phyloP scores from a whole-genome alignment of 2,797 vertebrate genomes.

The Nyctibius grandis region DNA sequence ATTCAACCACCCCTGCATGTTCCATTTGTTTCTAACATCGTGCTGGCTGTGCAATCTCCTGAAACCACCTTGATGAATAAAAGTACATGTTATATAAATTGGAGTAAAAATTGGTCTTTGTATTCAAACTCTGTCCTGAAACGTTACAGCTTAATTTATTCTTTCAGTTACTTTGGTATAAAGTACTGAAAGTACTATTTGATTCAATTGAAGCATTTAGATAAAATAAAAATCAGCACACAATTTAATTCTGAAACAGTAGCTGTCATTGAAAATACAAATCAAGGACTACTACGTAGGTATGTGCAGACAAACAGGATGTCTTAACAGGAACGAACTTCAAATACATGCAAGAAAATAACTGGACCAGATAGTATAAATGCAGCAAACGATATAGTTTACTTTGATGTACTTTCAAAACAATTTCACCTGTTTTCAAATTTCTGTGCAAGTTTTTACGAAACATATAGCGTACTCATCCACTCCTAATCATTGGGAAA shows the following conservation, averaged over 20 bases:
- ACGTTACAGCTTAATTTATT: background rate
- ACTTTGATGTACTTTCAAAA: background rate
- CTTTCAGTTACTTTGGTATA: background rate
- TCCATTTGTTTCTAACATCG: background rate
- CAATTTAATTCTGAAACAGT: background rate
- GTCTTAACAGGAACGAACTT: background rate
- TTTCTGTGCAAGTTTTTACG: background rate
- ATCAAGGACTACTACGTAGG: background rate
- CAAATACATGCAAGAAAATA: background rate
- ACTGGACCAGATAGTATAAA: background rate
- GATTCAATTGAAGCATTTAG: background rate
- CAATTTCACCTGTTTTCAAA: background rate
- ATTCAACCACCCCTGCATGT: fast-evolving
- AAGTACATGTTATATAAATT: background rate
- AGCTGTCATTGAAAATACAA: background rate
- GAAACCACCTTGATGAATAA: background rate
- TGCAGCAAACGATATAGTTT: background rate
- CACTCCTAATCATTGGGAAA: background rate
- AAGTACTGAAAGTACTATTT: background rate
- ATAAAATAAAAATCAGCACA: background rate
- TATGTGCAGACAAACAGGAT: background rate
- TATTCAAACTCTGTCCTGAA: background rate
- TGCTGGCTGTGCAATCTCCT: background rate
- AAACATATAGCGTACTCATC: background rate
- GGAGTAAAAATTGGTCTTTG: background rate